phyloP scores from a whole-genome alignment of 2,888 invertebrate genomes.

The Machimus rusticus region DNA sequence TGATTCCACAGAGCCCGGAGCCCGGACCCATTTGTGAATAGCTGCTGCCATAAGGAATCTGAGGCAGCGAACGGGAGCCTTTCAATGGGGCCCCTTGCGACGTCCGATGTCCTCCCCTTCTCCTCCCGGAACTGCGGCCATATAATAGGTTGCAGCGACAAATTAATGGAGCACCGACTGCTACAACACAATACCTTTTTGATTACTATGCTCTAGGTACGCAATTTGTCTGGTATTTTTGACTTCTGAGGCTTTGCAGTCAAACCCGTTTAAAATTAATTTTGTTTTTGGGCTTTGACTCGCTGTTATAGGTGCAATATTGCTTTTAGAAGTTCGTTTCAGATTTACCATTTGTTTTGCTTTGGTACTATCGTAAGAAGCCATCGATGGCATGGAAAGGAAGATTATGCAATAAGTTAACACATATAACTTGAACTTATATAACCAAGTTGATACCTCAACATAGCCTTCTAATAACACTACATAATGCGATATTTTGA shows the following conservation, averaged over 20 bases:
- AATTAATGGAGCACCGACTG: conserved; percentile 34
- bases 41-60: conserved; percentile 6
- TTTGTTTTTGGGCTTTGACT: background rate
- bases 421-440: background rate
- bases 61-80: background rate
- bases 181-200: conserved; percentile 7
- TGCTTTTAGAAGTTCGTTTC: background rate
- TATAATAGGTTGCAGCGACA: conserved; percentile 39
- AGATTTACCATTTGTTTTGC: background rate
- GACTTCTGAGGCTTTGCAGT: background rate
- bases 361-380: background rate
- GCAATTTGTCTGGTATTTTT: background rate
- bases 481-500: too few relatives aligned
- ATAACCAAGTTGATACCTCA: background rate
- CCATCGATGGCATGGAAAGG: background rate
- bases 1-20: background rate
- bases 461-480: too few relatives aligned
- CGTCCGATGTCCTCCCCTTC: background rate
- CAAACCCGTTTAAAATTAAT: background rate
- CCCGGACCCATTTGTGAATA: background rate
- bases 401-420: background rate
- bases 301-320: background rate
- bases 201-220: background rate
- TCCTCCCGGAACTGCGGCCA: background rate
- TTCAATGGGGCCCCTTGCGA: background rate